Percentiles rank a stretch among this genome's conserved stretches.
phyloP scores from a whole-genome alignment of 1,140 invertebrate genomes.

The Rhynchophorus ferrugineus region DNA sequence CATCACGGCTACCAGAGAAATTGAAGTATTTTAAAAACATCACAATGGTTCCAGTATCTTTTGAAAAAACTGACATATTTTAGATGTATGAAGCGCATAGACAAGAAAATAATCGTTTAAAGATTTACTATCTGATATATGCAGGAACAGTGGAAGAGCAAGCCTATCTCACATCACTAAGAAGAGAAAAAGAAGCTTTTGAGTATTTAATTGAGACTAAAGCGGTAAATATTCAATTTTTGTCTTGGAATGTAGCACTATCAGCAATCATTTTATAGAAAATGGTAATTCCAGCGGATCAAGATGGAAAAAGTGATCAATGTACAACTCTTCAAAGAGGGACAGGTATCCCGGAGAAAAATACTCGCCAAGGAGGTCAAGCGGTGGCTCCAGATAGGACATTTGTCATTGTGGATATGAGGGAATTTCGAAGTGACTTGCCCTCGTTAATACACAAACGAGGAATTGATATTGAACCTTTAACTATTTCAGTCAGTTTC shows the following conservation, averaged over 20 bases:
- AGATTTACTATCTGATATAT: conserved; percentile 86
- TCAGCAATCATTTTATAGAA: conserved; percentile 48
- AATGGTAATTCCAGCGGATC: conserved; percentile 87
- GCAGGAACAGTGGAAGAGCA: conserved; percentile 92
- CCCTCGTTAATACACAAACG: conserved; percentile 89
- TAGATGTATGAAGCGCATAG: conserved; percentile 61
- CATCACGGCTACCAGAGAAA: conserved; percentile 75
- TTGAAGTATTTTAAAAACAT: conserved; percentile 58
- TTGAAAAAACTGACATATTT: conserved; percentile 6
- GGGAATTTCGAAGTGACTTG: conserved; percentile 95
- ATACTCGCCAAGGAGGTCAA: conserved; percentile 60
- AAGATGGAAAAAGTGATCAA: conserved; percentile 76
- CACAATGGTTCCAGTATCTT: background rate
- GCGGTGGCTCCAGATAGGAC: conserved; percentile 36
- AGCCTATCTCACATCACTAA: conserved; percentile 81
- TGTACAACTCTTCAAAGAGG: conserved; percentile 55
- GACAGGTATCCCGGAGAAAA: conserved; percentile 40
- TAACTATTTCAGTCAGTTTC: conserved; percentile 68
- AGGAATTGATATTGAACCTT: conserved; percentile 88
- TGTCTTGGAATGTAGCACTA: background rate
- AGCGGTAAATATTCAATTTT: conserved; percentile 54
- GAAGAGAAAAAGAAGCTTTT: conserved; percentile 90
- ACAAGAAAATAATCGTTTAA: conserved; percentile 50
- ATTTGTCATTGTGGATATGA: conserved; percentile 90
- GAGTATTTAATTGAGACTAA: conserved; percentile 87